A percentile compares a stretch with the other conserved stretches of the same genome.
These are phyloP conservation scores for Clepsis dumicolana DNA, from an alignment of 2,888 invertebrate species.

Conservation along the genomic window DNA sequence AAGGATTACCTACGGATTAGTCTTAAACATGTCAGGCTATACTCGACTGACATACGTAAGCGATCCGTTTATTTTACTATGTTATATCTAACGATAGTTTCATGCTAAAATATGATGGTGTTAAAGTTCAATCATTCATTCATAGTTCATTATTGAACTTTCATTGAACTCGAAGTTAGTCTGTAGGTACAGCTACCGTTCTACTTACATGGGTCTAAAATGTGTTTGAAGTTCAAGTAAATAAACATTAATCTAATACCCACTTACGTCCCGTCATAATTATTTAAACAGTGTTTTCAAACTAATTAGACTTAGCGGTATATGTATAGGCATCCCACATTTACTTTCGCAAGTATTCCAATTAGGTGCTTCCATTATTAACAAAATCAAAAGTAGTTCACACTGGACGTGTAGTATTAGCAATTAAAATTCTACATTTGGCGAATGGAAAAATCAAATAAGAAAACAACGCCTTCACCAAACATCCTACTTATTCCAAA, in stretches of 20 bases:
- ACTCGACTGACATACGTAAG: no score
- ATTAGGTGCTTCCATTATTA: background rate
- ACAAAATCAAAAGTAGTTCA: background rate
- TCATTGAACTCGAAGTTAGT: no score
- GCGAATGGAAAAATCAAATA: background rate
- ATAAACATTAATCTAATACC: background rate
- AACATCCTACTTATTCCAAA: background rate
- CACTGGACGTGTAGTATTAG: background rate
- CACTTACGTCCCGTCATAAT: background rate
- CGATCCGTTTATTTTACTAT: no score
- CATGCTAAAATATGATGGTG: no score
- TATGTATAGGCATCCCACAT: background rate
- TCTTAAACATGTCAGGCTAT: no score
- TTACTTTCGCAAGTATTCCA: background rate
- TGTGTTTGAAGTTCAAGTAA: no score
- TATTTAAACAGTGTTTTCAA: background rate
- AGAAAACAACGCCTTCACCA: background rate
- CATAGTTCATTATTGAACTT: no score
- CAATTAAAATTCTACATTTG: background rate
- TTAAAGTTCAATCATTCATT: no score
- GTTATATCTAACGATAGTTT: no score
- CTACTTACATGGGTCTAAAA: no score
- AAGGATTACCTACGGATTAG: no score
- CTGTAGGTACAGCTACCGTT: no score
- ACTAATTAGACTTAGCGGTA: background rate